phyloP scores from a whole-genome alignment of 2,888 invertebrate genomes.

The Andrena chrysosceles region DNA sequence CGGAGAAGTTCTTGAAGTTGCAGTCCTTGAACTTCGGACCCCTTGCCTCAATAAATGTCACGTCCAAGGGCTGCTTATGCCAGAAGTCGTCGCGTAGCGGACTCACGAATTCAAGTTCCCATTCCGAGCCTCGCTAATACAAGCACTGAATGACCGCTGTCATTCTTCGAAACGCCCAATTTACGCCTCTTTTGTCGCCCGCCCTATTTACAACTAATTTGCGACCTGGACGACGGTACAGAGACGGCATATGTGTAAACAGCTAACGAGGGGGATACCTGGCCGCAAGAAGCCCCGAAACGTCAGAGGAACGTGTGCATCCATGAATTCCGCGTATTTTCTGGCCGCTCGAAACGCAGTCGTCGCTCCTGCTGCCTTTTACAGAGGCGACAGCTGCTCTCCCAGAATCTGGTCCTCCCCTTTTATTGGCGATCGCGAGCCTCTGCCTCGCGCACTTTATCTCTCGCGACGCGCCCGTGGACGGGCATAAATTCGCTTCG shows the following conservation, averaged over 20 bases:
- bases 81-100: background rate
- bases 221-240: conserved; percentile 23
- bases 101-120: background rate
- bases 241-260: conserved; percentile 31
- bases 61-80: background rate
- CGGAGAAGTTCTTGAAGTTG: too few species aligned
- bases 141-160: background rate
- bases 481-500: conserved; percentile 19
- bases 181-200: conserved; percentile 32
- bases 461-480: conserved; percentile 18
- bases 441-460: conserved; percentile 45
- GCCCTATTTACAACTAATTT: conserved; percentile 50
- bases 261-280: conserved; percentile 34
- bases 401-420: conserved; percentile 56
- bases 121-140: background rate
- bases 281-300: conserved; percentile 11
- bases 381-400: conserved; percentile 58
- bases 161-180: conserved; percentile 16
- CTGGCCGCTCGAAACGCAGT: conserved; percentile 52
- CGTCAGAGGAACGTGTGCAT: conserved; percentile 27
- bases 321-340: conserved; percentile 54
- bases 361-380: conserved; percentile 52
- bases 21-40: background rate
- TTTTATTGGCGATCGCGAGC: conserved; percentile 55
- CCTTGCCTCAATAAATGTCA: background rate